These are phyloP conservation scores for Holocentrus rufus DNA, from an alignment of 2,797 vertebrate species.

Conservation along the genomic window DNA sequence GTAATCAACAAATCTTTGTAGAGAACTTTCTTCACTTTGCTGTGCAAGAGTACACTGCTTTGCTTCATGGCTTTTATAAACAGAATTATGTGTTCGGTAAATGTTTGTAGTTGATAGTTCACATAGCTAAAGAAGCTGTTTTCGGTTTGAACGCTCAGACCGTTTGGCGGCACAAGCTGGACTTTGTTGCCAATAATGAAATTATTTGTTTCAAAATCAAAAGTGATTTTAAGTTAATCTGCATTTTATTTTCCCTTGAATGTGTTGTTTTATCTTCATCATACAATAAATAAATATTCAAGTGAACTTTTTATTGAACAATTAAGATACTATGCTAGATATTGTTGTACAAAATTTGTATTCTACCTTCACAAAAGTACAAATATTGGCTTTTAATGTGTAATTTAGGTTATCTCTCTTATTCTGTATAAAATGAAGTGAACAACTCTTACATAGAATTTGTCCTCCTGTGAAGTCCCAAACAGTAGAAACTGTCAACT, in stretches of 20 bases:
- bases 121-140: constrained; percentile 91
- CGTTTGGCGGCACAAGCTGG: constrained; percentile 99
- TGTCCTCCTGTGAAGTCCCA: constrained; percentile 86
- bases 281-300: constrained; percentile 99
- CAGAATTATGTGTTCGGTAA: constrained; percentile 98
- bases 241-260: constrained; percentile 93
- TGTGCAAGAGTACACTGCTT: constrained; percentile 97
- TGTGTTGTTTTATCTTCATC: constrained; percentile 99
- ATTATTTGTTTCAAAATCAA: constrained; percentile 92
- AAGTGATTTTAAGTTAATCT: constrained; percentile 91
- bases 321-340: constrained; percentile 98
- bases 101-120: constrained; percentile 98
- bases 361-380: constrained; percentile 97
- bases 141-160: constrained; percentile 90
- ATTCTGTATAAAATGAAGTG: constrained; percentile 85
- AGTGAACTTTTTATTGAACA: constrained; percentile 99
- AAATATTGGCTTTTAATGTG: constrained; percentile 99
- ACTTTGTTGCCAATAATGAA: constrained; percentile 99
- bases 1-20: constrained; percentile 88
- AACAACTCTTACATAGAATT: constrained; percentile 83
- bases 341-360: constrained; percentile 99
- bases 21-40: constrained; percentile 93
- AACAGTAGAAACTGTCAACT: constrained; percentile 85
- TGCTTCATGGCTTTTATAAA: constrained; percentile 98
- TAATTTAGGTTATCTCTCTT: constrained; percentile 88